Evolutionary conservation across 2,113 vertebrate genomes (phyloP).

Genomic region (Edolisoma coerulescens): DNA sequence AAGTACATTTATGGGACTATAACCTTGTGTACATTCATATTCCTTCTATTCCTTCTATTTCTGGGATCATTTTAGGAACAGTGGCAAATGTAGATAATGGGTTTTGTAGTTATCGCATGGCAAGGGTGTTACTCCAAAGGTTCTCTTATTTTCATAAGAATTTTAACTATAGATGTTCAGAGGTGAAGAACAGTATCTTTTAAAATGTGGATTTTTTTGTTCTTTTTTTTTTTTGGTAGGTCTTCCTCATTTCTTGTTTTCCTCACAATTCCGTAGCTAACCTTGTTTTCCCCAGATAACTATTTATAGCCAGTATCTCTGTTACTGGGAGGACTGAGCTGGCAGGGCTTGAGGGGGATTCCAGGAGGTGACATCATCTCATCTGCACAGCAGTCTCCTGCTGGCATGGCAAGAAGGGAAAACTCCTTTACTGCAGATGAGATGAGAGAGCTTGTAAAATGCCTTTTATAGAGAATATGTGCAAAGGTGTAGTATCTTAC

Average conservation of each 20-base stretch:
- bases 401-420: constrained; percentile 11
- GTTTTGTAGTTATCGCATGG: background rate
- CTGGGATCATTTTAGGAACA: background rate
- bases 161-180: background rate
- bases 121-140: background rate
- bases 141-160: background rate
- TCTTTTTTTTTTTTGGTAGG: too few relatives aligned
- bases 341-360: constrained; percentile 67
- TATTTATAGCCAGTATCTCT: constrained; percentile 67
- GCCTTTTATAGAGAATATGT: background rate
- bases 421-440: background rate
- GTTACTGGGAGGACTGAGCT: constrained; percentile 42
- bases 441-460: constrained; percentile 15
- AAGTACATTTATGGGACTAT: background rate
- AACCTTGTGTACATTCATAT: background rate
- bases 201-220: background rate
- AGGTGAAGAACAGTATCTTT: background rate
- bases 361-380: constrained; percentile 66
- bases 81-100: background rate
- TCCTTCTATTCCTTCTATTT: background rate
- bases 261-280: background rate
- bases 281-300: constrained; percentile 40
- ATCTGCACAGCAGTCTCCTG: constrained; percentile 40
- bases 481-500: background rate
- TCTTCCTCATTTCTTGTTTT: background rate